Base-by-base conservation (phyloP, 2,888 invertebrate genomes). In the Morpho achilles region DNA sequence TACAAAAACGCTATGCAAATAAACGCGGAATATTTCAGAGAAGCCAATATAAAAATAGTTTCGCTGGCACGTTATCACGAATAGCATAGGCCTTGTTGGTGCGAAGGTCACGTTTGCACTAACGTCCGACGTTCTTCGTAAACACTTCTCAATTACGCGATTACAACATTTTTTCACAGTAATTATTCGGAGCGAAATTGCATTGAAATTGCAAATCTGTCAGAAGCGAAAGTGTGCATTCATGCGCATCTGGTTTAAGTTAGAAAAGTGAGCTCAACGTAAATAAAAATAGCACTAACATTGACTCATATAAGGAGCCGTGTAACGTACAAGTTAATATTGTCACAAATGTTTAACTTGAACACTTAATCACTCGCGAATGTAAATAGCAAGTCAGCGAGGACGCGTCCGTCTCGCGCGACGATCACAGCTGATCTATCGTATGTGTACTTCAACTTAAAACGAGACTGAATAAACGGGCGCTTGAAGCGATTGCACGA, bases 141-240 rank as follows among this genome's bases (percentile, higher is more conserved):
- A 50, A 41, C 49, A 50, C 53, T 45, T 22, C 45, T 42, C 22
- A 58, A 54, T 58, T 53, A 58, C 53, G 58, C 53, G 50, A 54
- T 58, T 6, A 58, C 46, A 50, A 52, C 58, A 51, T 62, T 59
- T 32, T 59, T 58, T 51, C 56, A 49, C 42, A 22, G 22, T 10
- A 55, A 55, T 52, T 48, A 53, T 56, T 59, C 58, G 16, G 53
- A 60, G 66, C 69, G 70, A 67, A 62, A 62, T 70, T 69, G 64
- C 58, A 59, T 59, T 57, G 49, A 53, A 59, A 61, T 59, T 61
- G 63, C 62, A 67, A 67, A 65, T 64, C 64, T 59, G 63, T 64
- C 59, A 72, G 67, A 69, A 76, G 79, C 77, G 85, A 87, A 87
- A 87, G 85, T 83, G 67, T 74, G 70, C 77, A 82, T 80, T 85